Conservation (phyloP, 2,888 invertebrate species). For the Mamestra brassicae region DNA sequence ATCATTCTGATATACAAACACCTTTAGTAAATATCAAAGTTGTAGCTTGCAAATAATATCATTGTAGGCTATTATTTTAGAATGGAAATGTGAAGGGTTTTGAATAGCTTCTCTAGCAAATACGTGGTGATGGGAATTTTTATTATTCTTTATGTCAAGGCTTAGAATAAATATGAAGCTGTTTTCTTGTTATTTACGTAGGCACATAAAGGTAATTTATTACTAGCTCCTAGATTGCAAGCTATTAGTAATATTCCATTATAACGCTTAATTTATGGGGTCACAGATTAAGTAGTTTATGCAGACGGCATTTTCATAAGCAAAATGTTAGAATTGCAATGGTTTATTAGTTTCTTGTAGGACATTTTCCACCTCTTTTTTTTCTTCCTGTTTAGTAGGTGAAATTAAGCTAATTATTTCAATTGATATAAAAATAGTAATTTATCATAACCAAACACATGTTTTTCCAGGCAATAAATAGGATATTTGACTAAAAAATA, state of each 20-base stretch:
- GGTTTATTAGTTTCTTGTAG: not conserved
- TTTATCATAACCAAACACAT: too few species aligned
- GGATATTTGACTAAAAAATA: too few species aligned
- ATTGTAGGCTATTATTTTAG: conserved; percentile 61
- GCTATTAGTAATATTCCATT: not conserved
- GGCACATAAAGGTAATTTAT: conserved; percentile 2
- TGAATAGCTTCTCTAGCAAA: conserved; percentile 10
- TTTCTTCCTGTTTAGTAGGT: too few species aligned
- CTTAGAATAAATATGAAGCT: not conserved
- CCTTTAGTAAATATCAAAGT: conserved; percentile 72
- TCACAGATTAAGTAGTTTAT: not conserved
- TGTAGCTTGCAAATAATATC: conserved; percentile 61
- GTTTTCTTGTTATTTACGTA: not conserved
- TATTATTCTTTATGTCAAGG: not conserved
- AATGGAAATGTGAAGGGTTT: conserved; percentile 35
- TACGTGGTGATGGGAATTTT: not conserved
- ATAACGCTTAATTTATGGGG: conserved; percentile 6
- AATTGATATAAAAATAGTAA: too few species aligned
- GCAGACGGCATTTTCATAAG: not conserved
- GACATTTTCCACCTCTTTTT: too few species aligned
- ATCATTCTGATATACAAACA: conserved; percentile 74
- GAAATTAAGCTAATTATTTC: too few species aligned
- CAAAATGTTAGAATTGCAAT: not conserved
- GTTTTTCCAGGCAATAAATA: too few species aligned
- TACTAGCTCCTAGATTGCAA: not conserved